Evolutionary conservation across 2,113 vertebrate genomes (phyloP), one percentile per base, ranked within the genome.

Genomic region (Pomatostomus ruficeps): DNA sequence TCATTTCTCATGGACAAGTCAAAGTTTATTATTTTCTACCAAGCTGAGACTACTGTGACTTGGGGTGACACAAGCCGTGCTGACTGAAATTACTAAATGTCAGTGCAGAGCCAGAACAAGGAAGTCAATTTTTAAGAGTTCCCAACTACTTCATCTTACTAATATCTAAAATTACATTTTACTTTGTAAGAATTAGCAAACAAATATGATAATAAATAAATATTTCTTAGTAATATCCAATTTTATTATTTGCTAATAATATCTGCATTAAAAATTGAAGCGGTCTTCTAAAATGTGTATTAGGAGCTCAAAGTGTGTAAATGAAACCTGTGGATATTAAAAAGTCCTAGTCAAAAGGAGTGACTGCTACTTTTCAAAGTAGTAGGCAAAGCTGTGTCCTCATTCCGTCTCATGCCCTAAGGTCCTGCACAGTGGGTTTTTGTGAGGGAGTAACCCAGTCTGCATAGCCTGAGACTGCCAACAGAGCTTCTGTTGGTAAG

Each of bases 381-480:
- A 46, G 11, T 33, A 31, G 21, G 22, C 58, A 38, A 55, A 88
- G 28, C 16, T 75, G 33, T 49, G 19, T 79, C 23, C 82, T 20
- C 10, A 14, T 25, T 68, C 28, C 16, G 14, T 52, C 24, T 76
- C 25, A 16, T 18, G 8, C 38, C n/a, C 35, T 33, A 12, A 29
- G 29, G 51, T 73, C 38, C n/a, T 49, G n/a, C 28, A 18, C 25
- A 29, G 6, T 18, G 15, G 1, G 11, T 74, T 65, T 12, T 40
- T 83, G 24, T 25, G 51, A 54, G 51, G 29, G 7, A 43, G 16
- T 59, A 46, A 31, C 7, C 9, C 14, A 43, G 33, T 18, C 20
- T 0, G 0, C 4, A 1, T 33, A 21, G n/a, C 42, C 55, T 42
- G 22, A 46, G 29, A 49, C 23, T 28, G 26, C 51, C 35, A 61